These are phyloP conservation scores for Climacteris rufus DNA, from an alignment of 2,113 vertebrate genomes.

Conservation along the genomic window DNA sequence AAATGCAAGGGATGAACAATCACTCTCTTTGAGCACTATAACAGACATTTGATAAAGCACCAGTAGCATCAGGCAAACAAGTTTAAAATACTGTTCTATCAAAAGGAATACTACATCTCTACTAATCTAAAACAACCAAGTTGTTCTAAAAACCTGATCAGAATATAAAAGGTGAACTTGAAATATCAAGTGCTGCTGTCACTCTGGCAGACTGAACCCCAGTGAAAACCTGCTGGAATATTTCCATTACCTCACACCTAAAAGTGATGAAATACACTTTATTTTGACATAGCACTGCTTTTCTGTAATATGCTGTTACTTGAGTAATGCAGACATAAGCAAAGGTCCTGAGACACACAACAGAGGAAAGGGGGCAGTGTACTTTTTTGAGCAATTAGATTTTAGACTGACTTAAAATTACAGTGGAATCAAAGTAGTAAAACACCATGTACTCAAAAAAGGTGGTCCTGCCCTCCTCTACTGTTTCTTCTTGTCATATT, in stretches of 20 bases:
- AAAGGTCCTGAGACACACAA: rapidly evolving
- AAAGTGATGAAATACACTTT: neutral
- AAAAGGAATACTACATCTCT: neutral
- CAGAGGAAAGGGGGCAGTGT: neutral
- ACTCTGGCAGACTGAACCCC: neutral
- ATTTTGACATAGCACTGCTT: neutral
- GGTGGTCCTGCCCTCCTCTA: neutral
- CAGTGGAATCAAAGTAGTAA: neutral
- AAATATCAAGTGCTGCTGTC: neutral
- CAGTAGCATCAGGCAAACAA: neutral
- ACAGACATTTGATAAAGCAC: neutral
- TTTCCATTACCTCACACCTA: neutral
- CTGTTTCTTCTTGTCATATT: neutral
- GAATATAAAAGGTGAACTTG: neutral
- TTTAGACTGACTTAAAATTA: neutral
- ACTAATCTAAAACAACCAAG: neutral
- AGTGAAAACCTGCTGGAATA: neutral
- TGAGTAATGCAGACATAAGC: neutral
- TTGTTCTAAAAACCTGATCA: neutral
- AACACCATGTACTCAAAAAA: neutral
- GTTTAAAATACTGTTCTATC: neutral
- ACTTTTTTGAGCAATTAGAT: neutral
- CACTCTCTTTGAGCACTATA: neutral
- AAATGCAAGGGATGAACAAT: neutral
- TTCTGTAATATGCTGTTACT: neutral